Percentiles rank a stretch among this genome's conserved stretches.
Conservation (phyloP, 2,113 vertebrate genomes). For the Onychorhynchus coronatus region DNA sequence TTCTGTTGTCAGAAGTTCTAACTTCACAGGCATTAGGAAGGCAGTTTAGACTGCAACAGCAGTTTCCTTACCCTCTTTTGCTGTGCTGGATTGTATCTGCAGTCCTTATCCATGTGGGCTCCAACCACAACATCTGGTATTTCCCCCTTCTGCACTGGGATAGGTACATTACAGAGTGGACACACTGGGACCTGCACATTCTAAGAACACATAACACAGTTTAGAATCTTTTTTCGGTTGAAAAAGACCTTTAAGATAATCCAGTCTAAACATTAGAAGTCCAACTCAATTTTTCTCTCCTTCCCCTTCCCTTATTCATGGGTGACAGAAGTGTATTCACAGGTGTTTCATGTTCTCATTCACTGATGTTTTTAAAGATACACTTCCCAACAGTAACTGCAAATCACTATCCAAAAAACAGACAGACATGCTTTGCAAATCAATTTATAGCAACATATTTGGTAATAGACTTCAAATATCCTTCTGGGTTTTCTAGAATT, state of each 20-base stretch:
- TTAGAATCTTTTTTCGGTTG: neutral
- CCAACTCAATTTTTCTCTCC: neutral
- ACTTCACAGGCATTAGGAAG: neutral
- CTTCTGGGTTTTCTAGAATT: neutral
- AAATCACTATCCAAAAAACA: neutral
- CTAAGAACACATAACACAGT: constrained; percentile 56
- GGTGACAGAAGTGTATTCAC: fast-evolving
- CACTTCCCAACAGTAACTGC: neutral
- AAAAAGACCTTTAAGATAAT: neutral
- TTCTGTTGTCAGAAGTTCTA: neutral
- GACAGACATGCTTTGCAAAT: neutral
- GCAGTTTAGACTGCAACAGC: neutral
- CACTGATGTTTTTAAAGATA: neutral
- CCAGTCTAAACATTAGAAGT: neutral
- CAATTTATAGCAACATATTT: neutral
- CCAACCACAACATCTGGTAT: constrained; percentile 87
- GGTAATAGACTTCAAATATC: neutral
- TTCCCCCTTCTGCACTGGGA: constrained; percentile 86
- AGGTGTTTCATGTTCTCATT: neutral
- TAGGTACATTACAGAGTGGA: constrained; percentile 83
- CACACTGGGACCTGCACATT: constrained; percentile 91
- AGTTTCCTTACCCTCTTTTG: constrained; percentile 80
- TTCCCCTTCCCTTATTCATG: neutral
- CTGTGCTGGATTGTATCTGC: constrained; percentile 79
- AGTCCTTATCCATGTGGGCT: constrained; percentile 88